These are phyloP conservation scores for Nerophis lumbriciformis DNA, from an alignment of 2,113 vertebrate species.

Conservation along the genomic window DNA sequence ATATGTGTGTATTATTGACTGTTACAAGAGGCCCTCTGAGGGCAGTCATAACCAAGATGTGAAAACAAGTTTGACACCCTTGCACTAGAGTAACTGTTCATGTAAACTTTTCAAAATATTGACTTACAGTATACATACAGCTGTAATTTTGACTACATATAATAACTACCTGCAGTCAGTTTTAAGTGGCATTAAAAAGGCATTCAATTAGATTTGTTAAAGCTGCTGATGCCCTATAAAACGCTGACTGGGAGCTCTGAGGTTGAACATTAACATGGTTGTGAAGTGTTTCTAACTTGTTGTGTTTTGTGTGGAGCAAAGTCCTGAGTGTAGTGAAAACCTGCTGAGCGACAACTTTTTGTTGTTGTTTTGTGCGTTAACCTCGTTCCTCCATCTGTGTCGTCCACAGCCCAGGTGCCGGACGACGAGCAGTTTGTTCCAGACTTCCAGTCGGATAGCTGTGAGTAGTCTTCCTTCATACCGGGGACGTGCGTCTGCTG, in stretches of 20 bases:
- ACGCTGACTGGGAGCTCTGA: neutral
- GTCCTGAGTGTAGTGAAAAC: constrained; percentile 13
- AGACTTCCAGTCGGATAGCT: constrained; percentile 95
- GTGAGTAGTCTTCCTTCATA: constrained; percentile 76
- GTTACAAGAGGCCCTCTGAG: too few relatives aligned
- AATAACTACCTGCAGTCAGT: too few relatives aligned
- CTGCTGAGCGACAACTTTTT: constrained; percentile 17
- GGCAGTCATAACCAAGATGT: too few relatives aligned
- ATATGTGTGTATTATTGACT: too few relatives aligned
- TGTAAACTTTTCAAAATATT: too few relatives aligned
- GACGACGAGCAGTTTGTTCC: constrained; percentile 98
- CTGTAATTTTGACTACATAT: too few relatives aligned
- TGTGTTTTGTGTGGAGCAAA: constrained; percentile 32
- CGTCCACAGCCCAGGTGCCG: constrained; percentile 83
- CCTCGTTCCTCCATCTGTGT: neutral
- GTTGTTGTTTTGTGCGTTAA: neutral
- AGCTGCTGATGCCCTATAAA: neutral
- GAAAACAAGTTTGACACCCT: too few relatives aligned
- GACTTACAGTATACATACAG: too few relatives aligned
- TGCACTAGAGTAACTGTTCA: too few relatives aligned
- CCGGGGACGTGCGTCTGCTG: neutral
- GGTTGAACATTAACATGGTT: constrained; percentile 43
- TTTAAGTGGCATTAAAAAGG: too few relatives aligned
- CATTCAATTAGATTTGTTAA: too few relatives aligned
- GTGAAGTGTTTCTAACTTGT: constrained; percentile 20